Conservation (phyloP, 2,113 vertebrate species). For the Neolamprologus toae region DNA sequence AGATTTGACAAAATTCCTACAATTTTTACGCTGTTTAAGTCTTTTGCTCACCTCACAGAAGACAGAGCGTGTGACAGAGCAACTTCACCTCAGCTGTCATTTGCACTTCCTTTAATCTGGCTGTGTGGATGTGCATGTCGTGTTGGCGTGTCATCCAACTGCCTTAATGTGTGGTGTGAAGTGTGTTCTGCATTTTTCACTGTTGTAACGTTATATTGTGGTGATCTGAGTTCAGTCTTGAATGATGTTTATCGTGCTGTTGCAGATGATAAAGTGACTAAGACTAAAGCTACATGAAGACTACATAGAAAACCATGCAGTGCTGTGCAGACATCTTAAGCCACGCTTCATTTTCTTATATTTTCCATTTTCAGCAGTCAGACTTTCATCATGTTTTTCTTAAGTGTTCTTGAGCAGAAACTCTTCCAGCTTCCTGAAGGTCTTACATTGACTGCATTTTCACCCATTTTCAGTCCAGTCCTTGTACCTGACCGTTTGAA, state of each 20-base stretch:
- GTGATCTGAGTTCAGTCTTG: background rate
- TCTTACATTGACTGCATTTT: background rate
- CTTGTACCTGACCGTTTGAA: background rate
- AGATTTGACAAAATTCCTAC: background rate
- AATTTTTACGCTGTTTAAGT: background rate
- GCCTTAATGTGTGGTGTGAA: background rate
- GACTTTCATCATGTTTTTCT: background rate
- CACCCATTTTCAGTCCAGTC: background rate
- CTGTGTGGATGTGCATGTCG: rapidly evolving
- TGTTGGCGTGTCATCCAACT: rapidly evolving
- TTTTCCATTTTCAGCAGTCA: rapidly evolving
- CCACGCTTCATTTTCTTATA: background rate
- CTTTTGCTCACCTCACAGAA: background rate
- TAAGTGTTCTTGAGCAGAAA: background rate
- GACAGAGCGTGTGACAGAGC: background rate
- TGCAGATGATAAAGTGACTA: background rate
- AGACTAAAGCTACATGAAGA: background rate
- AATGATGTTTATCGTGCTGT: background rate
- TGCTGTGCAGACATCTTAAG: background rate
- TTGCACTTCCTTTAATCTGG: background rate
- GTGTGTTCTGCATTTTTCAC: background rate
- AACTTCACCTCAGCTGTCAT: background rate
- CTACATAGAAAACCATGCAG: background rate
- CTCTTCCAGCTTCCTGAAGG: background rate
- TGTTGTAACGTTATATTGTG: background rate